These are phyloP conservation scores for Ypsolopha scabrella DNA, from an alignment of 2,888 invertebrate species.

Conservation along the genomic window DNA sequence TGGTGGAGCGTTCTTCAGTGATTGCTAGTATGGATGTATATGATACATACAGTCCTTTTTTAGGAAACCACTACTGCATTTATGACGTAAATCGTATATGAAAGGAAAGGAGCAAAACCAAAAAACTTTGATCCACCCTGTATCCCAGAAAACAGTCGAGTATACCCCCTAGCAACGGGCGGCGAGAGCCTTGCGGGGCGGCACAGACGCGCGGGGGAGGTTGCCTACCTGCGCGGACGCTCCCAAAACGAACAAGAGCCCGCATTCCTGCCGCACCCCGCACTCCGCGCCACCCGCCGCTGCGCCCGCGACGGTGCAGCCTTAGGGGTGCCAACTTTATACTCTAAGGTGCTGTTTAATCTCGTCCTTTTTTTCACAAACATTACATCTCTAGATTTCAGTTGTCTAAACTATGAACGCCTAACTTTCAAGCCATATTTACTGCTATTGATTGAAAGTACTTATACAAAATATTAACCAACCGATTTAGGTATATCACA, in stretches of 20 bases:
- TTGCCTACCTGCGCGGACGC: conserved; percentile 64
- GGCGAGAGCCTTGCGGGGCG: conserved; percentile 9
- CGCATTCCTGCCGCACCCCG: conserved; percentile 54
- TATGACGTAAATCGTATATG: too few relatives aligned
- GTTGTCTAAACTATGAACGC: too few relatives aligned
- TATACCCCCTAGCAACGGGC: conserved; percentile 33
- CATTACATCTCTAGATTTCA: too few relatives aligned
- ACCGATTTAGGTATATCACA: too few relatives aligned
- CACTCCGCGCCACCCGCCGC: conserved; percentile 29
- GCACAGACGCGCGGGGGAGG: conserved; percentile 17
- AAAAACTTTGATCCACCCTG: neutral
- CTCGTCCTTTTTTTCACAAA: too few relatives aligned
- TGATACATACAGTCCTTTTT: neutral
- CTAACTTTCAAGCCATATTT: too few relatives aligned
- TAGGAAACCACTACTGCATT: too few relatives aligned
- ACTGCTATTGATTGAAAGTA: too few relatives aligned
- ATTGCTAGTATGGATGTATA: neutral
- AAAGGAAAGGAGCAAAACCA: too few relatives aligned
- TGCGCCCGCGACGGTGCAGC: conserved; percentile 10
- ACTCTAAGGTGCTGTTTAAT: too few relatives aligned
- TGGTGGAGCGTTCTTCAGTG: too few relatives aligned
- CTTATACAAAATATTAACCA: too few relatives aligned
- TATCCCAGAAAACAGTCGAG: conserved; percentile 13
- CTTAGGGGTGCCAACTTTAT: conserved; percentile 25
- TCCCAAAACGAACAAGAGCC: conserved; percentile 67